Percentiles rank a stretch among this genome's conserved stretches.
Conservation (phyloP, 2,888 invertebrate genomes). For the Hofmannophila pseudospretella region DNA sequence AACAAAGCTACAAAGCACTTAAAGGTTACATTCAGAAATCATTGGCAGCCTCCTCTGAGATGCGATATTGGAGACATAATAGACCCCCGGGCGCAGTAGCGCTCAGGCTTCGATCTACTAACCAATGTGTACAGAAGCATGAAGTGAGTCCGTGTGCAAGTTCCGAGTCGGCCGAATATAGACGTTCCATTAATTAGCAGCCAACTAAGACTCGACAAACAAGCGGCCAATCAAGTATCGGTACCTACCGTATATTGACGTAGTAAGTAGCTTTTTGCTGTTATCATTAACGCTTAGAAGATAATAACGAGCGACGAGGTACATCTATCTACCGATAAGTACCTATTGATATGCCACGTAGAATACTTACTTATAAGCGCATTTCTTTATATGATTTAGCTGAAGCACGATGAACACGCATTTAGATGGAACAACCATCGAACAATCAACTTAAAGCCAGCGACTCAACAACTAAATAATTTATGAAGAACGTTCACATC, state of each 20-base stretch:
- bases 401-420: no score
- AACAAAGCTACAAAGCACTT: slow-evolving; percentile 2
- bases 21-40: slow-evolving; percentile 12
- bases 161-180: slow-evolving; percentile 27
- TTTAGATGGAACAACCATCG: no score
- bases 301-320: not conserved
- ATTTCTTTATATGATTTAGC: no score
- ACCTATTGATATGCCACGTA: no score
- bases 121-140: slow-evolving; percentile 17
- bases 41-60: slow-evolving; percentile 11
- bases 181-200: slow-evolving; percentile 42
- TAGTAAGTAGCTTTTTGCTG: slow-evolving; percentile 33
- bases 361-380: no score
- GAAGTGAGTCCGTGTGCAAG: slow-evolving; percentile 8
- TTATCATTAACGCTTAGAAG: not conserved
- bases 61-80: slow-evolving; percentile 16
- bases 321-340: no score
- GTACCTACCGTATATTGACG: slow-evolving; percentile 35
- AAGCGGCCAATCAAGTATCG: slow-evolving; percentile 39
- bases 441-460: no score
- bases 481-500: no score
- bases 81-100: slow-evolving; percentile 16
- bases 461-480: no score
- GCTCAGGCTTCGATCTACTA: slow-evolving; percentile 15
- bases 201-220: slow-evolving; percentile 26